Evolutionary conservation across 2,113 vertebrate species (phyloP).

Genomic region (Pandion haliaetus): DNA sequence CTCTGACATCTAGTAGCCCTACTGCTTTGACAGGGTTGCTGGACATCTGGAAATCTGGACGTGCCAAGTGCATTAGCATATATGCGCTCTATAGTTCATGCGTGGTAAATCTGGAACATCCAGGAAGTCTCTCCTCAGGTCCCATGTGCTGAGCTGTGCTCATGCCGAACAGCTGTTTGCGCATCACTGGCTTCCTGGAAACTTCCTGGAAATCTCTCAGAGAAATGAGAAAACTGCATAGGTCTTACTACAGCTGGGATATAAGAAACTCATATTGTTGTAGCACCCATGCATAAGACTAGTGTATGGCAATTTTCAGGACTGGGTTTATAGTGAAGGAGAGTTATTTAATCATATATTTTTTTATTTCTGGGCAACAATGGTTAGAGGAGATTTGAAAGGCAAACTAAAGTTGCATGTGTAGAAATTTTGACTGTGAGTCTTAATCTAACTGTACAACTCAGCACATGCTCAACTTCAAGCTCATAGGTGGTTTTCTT

Average conservation of each 20-base stretch:
- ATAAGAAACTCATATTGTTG: not conserved
- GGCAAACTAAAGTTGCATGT: not conserved
- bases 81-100: not conserved
- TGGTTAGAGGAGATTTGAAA: not conserved
- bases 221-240: not conserved
- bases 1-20: not conserved
- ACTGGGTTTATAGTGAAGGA: not conserved
- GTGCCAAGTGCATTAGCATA: not conserved
- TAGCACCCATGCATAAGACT: accelerated
- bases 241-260: not conserved
- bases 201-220: not conserved
- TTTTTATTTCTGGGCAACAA: not conserved
- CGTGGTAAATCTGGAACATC: not conserved
- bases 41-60: not conserved
- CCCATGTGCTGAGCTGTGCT: not conserved
- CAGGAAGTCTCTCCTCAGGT: not conserved
- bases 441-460: not conserved
- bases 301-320: not conserved
- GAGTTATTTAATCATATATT: not conserved
- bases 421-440: not conserved
- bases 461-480: not conserved
- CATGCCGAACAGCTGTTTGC: not conserved
- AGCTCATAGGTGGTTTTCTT: not conserved
- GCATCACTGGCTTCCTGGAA: not conserved
- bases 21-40: not conserved